phyloP scores from a whole-genome alignment of 2,797 vertebrate species.

The Gambusia yucatana region DNA sequence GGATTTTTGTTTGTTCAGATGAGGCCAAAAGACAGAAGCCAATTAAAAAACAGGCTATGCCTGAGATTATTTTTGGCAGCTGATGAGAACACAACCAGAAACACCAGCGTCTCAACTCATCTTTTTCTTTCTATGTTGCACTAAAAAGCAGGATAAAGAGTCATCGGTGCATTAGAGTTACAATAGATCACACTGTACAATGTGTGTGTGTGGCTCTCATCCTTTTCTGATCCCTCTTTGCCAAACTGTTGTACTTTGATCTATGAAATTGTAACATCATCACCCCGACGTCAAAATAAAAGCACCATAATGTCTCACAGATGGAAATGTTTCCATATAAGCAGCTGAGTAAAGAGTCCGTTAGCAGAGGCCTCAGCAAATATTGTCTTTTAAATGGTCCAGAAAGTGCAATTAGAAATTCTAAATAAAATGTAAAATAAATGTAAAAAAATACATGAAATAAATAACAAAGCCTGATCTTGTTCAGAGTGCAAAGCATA shows the following conservation, averaged over 20 bases:
- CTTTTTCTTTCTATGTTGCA: background rate
- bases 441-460: too few species aligned
- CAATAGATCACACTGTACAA: background rate
- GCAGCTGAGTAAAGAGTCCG: slow-evolving; percentile 10
- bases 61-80: background rate
- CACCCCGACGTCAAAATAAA: background rate
- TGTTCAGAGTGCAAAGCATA: too few species aligned
- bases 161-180: background rate
- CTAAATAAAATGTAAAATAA: too few species aligned
- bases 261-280: background rate
- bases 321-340: slow-evolving; percentile 4
- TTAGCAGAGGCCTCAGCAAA: background rate
- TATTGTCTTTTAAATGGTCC: too few species aligned
- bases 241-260: background rate
- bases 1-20: slow-evolving; percentile 2
- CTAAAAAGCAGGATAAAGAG: background rate
- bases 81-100: slow-evolving; percentile 1
- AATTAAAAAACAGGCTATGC: background rate
- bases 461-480: too few species aligned
- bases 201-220: background rate
- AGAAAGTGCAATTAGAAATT: too few species aligned
- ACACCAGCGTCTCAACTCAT: background rate
- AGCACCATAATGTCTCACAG: background rate
- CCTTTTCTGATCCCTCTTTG: background rate
- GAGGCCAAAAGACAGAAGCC: background rate